A percentile compares a stretch with the other conserved stretches of the same genome.
These are phyloP conservation scores for Leucozona laternaria DNA, from an alignment of 2,888 invertebrate species.

Conservation along the genomic window DNA sequence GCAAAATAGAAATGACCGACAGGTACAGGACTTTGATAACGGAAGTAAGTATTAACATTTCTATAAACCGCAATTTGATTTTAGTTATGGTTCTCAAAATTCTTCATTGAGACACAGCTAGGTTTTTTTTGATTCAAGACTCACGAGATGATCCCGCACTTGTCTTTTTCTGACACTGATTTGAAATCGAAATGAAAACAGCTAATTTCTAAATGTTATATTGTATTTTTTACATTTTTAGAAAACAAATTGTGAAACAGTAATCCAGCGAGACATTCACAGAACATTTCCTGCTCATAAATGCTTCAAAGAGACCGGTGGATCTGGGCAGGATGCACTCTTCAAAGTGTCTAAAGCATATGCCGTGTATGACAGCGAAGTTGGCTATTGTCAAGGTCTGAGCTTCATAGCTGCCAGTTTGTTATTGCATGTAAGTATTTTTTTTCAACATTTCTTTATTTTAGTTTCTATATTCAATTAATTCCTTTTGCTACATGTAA, in stretches of 20 bases:
- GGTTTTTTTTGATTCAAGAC: too few species aligned
- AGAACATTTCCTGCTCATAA: conserved; percentile 99
- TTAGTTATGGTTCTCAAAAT: too few species aligned
- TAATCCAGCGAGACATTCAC: conserved; percentile 98
- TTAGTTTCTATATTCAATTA: not conserved
- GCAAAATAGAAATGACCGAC: conserved; percentile 93
- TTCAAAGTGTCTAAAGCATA: conserved; percentile 98
- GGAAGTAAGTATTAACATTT: conserved; percentile 85
- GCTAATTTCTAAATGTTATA: too few species aligned
- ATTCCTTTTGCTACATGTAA: conserved; percentile 51
- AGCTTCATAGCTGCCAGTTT: conserved; percentile 99
- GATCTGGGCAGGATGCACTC: conserved; percentile 96
- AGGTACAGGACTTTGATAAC: conserved; percentile 96
- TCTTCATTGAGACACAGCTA: too few species aligned
- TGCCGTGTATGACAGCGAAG: conserved; percentile 98
- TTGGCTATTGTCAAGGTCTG: conserved; percentile 99
- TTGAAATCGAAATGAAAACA: too few species aligned
- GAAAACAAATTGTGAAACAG: conserved; percentile 97
- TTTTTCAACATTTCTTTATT: not conserved
- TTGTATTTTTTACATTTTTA: too few species aligned
- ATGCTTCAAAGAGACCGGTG: conserved; percentile 97
- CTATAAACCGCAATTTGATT: not conserved
- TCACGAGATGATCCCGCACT: too few species aligned
- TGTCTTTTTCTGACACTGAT: too few species aligned
- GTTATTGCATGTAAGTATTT: conserved; percentile 93